Base-by-base conservation (phyloP, 2,888 invertebrate species). In the Perizoma flavofasciatum region DNA sequence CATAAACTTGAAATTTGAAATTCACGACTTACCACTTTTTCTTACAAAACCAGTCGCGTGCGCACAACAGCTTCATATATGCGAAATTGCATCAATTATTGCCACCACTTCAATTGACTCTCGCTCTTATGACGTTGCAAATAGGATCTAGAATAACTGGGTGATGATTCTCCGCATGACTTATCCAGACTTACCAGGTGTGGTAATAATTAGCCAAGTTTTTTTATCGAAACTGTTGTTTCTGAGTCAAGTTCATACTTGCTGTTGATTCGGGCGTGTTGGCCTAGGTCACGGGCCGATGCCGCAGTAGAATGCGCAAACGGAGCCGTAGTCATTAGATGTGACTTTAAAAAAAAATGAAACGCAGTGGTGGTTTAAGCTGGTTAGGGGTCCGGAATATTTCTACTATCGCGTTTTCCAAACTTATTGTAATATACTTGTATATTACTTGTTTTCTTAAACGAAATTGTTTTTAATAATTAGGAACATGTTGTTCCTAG, bases 221-320 rank as follows among this genome's bases (percentile, higher is more conserved):
- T 65, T 22, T 37, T 63, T 68, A 68, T 71, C 70, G 39, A 55
- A 74, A 67, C 65, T 55, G 49, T 63, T 57, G 67, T 70, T 74
- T 74, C 71, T 76, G 71, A 81, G 83, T 83, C 82, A 82, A 82
- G 82, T 81, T 78, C 74, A 78, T 70, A 83, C 82, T 63, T 69
- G 82, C 65, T 67, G 66, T 67, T 68, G 68, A 73, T 68, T 70
- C 68, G 61, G 71, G 74, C 79, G 73, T 61, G 47, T 80, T 68
- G 51, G 58, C 55, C 61, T 65, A 61, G 61, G 61, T 65, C 61
- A 56, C 61, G 70, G 60, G 49, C 63, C 55, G 69, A 68, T 66
- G 9, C 4, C 37, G 22, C 22, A 22, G 22, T 2, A 22, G 22
- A 22, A 22, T 22, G 22, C 22, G 22, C 22, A 22, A 22, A 3